Base-by-base conservation (phyloP, 2,888 invertebrate genomes). In the Lampropteryx suffumata region DNA sequence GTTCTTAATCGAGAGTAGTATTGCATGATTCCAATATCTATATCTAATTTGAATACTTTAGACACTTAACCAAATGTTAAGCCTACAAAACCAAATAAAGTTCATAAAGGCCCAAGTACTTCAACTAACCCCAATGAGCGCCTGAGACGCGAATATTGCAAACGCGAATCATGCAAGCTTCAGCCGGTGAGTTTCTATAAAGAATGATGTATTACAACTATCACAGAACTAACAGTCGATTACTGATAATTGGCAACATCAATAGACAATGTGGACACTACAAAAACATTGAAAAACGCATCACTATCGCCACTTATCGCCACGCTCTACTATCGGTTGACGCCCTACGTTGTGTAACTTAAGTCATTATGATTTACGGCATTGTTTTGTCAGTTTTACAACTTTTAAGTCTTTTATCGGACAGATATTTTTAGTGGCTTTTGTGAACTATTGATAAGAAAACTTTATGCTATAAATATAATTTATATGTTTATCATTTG, bases 381-480 rank as follows among this genome's bases (percentile, higher is more conserved):
- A 49, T 53, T 50, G 57, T 62, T 57, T 57, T 50, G 51, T 55
- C 50, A 50, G 36, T 50, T 47, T 35, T 49, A 50, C 48, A 44
- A 37, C 42, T 52, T 52, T 55, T 45, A 51, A 44, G 33, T 32
- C 13, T 41, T 21, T 46, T 42, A 46, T 46, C 41, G 7, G 12
- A 29, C 28, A 12, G 21, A 32, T 46, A 33, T 35, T 35, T 44
- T 35, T 24, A 11, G 37, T 33, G 21, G 26, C 24, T 41, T 40
- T 17, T 12, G 41, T 36, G 32, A 51, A 39, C 33, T 29, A 17
- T 37, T 32, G 17, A 17, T 17, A 17, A 17, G 17, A 4, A 17
- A 17, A 17, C 17, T 17, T 17, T 4, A 17, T 3, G 4, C 17
- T 29, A 10, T 29, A n/a, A n/a, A n/a, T n/a, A n/a, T n/a, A n/a